Evolutionary conservation across 1,140 invertebrate genomes (phyloP), one percentile per base, ranked within the genome.

Genomic region (Cotesia glomerata): DNA sequence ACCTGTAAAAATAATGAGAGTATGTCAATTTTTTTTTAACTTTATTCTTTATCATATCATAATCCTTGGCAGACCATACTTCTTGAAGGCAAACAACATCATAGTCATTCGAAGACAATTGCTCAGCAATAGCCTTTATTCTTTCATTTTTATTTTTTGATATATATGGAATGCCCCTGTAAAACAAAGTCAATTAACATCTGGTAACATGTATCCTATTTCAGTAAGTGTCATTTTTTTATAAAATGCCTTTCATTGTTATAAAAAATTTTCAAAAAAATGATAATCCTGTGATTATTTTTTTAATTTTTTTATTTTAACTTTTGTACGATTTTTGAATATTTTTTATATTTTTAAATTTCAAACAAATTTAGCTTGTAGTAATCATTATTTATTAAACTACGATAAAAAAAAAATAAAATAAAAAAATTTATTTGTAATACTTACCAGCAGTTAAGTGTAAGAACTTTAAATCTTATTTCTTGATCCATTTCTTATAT

Each of bases 1-100:
- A 95, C 93, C 95, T 98, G 82, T 95, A 93, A 86, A 98, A 98
- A 83, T 98, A 98, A 88, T 98, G 95, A 0, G 93, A 91, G 88
- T 93, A 93, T 7, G 95, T 95, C 59, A 97, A 84, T n/a, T 87
- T 85, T 70, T 81, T 81, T 52, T 88, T 82, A 1, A 91, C 87
- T 80, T 89, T 90, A 0, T 91, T 83, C 75, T 90, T 91, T 18
- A 96, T 90, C 74, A 88, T 87, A 74, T 93, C 85, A 86, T 91
- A 98, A 86, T 97, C 95, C 58, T 88, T 82, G 74, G 93, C 89
- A 68, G 90, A 90, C 96, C 96, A 98, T 13, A 98, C 91, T 90
- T 98, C 97, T 89, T 98, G 96, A 11, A 99, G 86, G 71, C 96
- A 95, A 1, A 98, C 93, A 78, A 98, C 90, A 85, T 97, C 95